Evolutionary conservation across 1,140 invertebrate genomes (phyloP).

Genomic region (Trialeurodes vaporariorum): DNA sequence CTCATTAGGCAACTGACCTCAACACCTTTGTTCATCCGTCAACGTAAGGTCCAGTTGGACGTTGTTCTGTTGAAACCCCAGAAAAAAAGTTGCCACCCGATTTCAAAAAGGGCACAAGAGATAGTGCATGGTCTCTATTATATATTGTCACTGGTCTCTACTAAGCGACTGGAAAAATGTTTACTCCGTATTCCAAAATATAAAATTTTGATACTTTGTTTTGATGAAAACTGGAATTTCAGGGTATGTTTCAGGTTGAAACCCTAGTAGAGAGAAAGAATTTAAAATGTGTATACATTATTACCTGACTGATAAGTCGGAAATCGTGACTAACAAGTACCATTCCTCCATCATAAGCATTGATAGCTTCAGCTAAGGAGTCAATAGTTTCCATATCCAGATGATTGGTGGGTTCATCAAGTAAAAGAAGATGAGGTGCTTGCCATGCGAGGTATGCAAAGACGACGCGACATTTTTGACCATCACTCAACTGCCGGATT

Average conservation of each 20-base stretch:
- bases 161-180: too few relatives aligned
- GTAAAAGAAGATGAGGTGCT: conserved; percentile 79
- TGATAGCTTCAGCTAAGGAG: conserved; percentile 92
- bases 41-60: too few relatives aligned
- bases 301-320: conserved; percentile 92
- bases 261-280: conserved; percentile 3
- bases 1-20: too few relatives aligned
- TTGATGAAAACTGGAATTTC: background rate
- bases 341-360: conserved; percentile 96
- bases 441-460: conserved; percentile 97
- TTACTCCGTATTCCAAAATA: too few relatives aligned
- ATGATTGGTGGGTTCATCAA: conserved; percentile 99
- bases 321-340: conserved; percentile 97
- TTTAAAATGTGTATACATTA: conserved; percentile 17
- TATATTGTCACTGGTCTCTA: too few relatives aligned
- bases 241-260: background rate
- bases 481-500: conserved; percentile 94
- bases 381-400: conserved; percentile 99
- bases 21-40: too few relatives aligned
- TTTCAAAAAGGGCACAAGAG: too few relatives aligned
- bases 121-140: too few relatives aligned
- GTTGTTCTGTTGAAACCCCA: too few relatives aligned
- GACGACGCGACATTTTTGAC: conserved; percentile 94
- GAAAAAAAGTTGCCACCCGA: too few relatives aligned
- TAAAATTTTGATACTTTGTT: too few relatives aligned